These are phyloP conservation scores for Piscicola geometra DNA, from an alignment of 2,888 invertebrate genomes.

Conservation along the genomic window DNA sequence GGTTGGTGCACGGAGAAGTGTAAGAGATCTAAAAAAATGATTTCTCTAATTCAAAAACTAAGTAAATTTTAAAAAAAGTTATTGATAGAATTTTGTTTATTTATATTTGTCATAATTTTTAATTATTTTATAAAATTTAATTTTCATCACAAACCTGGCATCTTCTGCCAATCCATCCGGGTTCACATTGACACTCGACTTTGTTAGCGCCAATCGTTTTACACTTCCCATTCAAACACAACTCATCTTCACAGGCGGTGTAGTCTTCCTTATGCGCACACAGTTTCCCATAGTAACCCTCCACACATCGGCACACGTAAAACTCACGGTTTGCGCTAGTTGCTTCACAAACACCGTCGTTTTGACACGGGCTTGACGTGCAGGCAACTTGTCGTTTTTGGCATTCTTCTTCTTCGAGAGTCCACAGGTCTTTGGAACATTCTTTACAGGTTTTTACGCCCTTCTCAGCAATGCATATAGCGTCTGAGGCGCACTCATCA, in stretches of 20 bases:
- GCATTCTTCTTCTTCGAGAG: not conserved
- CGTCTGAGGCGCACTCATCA: not conserved
- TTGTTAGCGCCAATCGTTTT: not conserved
- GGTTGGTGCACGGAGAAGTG: too few species aligned
- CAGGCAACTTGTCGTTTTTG: not conserved
- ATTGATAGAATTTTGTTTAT: too few species aligned
- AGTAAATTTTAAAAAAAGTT: too few species aligned
- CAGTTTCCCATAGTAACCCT: not conserved
- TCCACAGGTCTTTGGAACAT: not conserved
- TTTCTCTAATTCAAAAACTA: too few species aligned
- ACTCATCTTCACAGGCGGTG: not conserved
- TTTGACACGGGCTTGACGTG: not conserved
- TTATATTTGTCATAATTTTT: too few species aligned
- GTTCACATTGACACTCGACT: not conserved
- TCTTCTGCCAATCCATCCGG: not conserved
- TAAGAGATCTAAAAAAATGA: too few species aligned
- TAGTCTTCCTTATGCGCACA: constrained; percentile 5
- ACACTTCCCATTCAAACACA: constrained; percentile 5
- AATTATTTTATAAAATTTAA: too few species aligned
- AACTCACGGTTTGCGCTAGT: not conserved
- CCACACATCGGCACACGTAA: not conserved
- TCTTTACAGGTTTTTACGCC: not conserved
- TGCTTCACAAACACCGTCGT: not conserved
- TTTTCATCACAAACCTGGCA: not conserved
- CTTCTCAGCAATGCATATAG: not conserved